Conservation (phyloP, 2,113 vertebrate genomes). For the Anas platyrhynchos region DNA sequence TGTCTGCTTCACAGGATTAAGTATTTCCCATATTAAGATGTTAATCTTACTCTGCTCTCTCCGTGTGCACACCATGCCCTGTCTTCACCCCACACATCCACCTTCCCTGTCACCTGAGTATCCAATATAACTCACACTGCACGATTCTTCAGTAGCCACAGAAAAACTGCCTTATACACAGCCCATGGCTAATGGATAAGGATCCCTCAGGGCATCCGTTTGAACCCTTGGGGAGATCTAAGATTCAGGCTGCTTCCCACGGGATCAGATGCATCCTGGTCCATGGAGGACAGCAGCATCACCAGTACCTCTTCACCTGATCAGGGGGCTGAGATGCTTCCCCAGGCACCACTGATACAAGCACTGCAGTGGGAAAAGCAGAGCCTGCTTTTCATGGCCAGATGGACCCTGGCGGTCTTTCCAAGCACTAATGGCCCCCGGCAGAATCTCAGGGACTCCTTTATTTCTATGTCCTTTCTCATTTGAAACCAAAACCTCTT, state of each 20-base stretch:
- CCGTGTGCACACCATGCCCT: neutral
- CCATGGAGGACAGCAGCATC: neutral
- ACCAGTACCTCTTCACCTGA: neutral
- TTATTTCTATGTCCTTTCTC: neutral
- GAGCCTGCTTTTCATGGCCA: neutral
- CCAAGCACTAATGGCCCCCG: neutral
- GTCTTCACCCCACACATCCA: neutral
- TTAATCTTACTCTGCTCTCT: neutral
- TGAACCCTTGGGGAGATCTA: neutral
- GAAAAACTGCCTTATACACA: neutral
- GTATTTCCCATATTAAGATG: neutral
- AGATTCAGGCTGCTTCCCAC: neutral
- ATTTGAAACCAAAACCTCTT: neutral
- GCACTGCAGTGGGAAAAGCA: neutral
- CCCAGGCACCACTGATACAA: neutral
- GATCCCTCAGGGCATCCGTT: neutral
- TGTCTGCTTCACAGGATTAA: neutral
- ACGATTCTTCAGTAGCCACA: neutral
- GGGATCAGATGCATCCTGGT: neutral
- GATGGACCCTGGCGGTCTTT: neutral
- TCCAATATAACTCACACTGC: neutral
- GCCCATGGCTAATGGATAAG: neutral
- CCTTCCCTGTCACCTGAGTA: neutral
- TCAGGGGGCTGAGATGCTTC: neutral
- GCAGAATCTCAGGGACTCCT: neutral